Conservation (phyloP, 2,888 invertebrate genomes). For the Incurvaria masculella region DNA sequence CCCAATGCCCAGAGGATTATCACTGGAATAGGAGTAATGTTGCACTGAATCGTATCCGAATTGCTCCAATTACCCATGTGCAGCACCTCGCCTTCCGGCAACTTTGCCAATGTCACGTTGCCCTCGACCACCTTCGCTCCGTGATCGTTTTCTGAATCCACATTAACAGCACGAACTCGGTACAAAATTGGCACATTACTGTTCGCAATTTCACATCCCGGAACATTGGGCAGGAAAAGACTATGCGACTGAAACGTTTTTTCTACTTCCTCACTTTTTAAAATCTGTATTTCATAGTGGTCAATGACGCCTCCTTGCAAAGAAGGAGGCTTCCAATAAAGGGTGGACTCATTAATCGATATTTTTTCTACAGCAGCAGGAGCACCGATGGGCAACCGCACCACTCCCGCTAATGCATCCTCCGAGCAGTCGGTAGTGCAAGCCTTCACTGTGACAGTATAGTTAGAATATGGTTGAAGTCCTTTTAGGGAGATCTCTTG, state of each 20-base stretch:
- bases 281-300: slow-evolving; percentile 52
- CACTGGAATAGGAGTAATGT: slow-evolving; percentile 23
- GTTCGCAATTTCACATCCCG: not conserved
- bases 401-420: slow-evolving; percentile 17
- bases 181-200: slow-evolving; percentile 11
- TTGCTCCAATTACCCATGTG: slow-evolving; percentile 43
- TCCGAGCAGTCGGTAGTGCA: slow-evolving; percentile 49
- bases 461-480: slow-evolving; percentile 62
- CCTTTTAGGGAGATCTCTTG: slow-evolving; percentile 24
- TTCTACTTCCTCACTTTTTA: slow-evolving; percentile 28
- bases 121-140: slow-evolving; percentile 19
- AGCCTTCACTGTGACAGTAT: slow-evolving; percentile 67
- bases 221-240: not conserved
- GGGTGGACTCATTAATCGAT: slow-evolving; percentile 25
- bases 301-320: slow-evolving; percentile 54
- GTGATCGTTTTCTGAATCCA: slow-evolving; percentile 33
- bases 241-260: slow-evolving; percentile 19
- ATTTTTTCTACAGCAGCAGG: slow-evolving; percentile 4
- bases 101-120: not conserved
- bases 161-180: slow-evolving; percentile 42
- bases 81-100: not conserved
- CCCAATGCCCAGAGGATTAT: slow-evolving; percentile 34
- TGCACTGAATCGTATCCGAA: slow-evolving; percentile 18
- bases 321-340: slow-evolving; percentile 52
- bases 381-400: slow-evolving; percentile 9